These are phyloP conservation scores for Globia sparganii DNA, from an alignment of 2,888 invertebrate species.

Conservation along the genomic window DNA sequence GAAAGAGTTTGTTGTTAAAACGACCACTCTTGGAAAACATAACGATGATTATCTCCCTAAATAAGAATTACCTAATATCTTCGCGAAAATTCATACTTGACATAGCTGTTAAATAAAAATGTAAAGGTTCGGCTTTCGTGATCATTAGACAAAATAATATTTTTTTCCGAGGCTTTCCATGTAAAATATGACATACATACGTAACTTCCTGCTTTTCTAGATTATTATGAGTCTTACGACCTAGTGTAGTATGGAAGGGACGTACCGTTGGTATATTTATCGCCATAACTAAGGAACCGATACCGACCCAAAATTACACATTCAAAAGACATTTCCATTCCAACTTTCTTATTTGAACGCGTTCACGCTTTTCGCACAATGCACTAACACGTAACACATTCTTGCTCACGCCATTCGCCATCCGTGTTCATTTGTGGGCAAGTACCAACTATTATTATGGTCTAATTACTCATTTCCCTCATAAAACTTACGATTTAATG, in stretches of 20 bases:
- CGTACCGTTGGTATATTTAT: not conserved
- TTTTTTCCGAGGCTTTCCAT: not conserved
- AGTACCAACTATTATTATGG: slow-evolving; percentile 11
- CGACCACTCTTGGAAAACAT: no score
- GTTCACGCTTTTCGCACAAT: slow-evolving; percentile 43
- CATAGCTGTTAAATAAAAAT: no score
- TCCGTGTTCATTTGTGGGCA: slow-evolving; percentile 30
- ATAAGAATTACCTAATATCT: not conserved
- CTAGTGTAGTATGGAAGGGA: not conserved
- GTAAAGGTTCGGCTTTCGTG: not conserved
- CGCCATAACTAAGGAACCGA: not conserved
- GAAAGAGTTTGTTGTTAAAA: no score
- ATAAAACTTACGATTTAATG: slow-evolving; percentile 13
- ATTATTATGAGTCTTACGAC: not conserved
- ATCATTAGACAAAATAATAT: not conserved
- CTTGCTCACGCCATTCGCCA: slow-evolving; percentile 35
- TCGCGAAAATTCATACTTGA: not conserved
- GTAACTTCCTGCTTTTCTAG: not conserved
- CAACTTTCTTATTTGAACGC: slow-evolving; percentile 43
- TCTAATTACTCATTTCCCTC: slow-evolving; percentile 47
- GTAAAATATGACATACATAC: not conserved
- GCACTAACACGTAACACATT: slow-evolving; percentile 24
- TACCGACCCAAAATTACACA: slow-evolving; percentile 12
- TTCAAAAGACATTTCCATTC: slow-evolving; percentile 10
- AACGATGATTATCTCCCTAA: no score